Evolutionary conservation across 2,113 vertebrate genomes (phyloP).

Genomic region (Dunckerocampus dactyliophorus): DNA sequence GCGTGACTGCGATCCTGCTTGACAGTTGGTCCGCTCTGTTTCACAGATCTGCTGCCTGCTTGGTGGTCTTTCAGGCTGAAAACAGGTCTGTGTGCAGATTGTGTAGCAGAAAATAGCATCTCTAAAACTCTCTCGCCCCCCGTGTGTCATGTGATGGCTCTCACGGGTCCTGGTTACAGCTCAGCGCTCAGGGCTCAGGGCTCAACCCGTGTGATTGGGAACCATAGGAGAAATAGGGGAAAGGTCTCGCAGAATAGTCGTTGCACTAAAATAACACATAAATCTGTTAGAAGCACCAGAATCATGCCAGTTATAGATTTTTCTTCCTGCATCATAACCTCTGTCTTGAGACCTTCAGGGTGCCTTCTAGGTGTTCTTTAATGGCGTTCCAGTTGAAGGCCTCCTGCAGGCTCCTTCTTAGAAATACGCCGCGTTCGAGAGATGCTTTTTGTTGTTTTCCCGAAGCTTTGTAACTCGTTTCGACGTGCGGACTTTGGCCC

Average conservation of each 20-base stretch:
- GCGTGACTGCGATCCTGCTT: constrained; percentile 63
- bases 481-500: constrained; percentile 49
- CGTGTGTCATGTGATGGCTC: constrained; percentile 57
- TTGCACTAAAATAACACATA: constrained; percentile 18
- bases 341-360: constrained; percentile 44
- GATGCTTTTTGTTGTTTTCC: constrained; percentile 38
- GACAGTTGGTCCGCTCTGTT: constrained; percentile 71
- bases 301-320: constrained; percentile 45
- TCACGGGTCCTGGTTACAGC: constrained; percentile 43
- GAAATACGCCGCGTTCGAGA: constrained; percentile 15
- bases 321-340: constrained; percentile 33
- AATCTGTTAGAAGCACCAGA: constrained; percentile 35
- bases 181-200: constrained; percentile 32
- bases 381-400: constrained; percentile 42
- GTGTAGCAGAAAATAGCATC: constrained; percentile 53
- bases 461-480: constrained; percentile 41
- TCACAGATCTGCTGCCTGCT: constrained; percentile 64
- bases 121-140: constrained; percentile 23
- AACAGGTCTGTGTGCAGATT: constrained; percentile 56
- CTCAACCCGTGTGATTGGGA: constrained; percentile 55
- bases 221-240: constrained; percentile 7
- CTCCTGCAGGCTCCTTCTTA: constrained; percentile 29
- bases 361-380: constrained; percentile 48
- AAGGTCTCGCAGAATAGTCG: background rate
- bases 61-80: constrained; percentile 63